Evolutionary conservation across 2,797 vertebrate genomes (phyloP).

Genomic region (Eleutherodactylus coqui): DNA sequence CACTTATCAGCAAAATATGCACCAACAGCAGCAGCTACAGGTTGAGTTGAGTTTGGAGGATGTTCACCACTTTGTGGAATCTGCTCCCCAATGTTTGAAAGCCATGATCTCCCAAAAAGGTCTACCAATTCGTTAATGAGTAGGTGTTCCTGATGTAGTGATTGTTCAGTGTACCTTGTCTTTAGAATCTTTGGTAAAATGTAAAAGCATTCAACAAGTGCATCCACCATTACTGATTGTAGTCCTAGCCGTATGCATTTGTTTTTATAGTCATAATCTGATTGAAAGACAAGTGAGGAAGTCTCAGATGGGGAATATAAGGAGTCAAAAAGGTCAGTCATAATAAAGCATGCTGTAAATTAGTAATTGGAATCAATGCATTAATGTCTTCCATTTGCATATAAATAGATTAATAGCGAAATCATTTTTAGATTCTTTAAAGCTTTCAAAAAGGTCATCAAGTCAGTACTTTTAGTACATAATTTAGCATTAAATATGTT

Average conservation of each 20-base stretch:
- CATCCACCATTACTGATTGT: background rate
- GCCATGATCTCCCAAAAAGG: no score
- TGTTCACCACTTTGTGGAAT: no score
- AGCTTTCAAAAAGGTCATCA: constrained; percentile 79
- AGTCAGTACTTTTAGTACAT: constrained; percentile 74
- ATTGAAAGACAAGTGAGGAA: constrained; percentile 20
- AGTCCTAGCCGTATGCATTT: background rate
- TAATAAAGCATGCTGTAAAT: constrained; percentile 77
- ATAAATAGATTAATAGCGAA: constrained; percentile 81
- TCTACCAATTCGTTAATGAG: no score
- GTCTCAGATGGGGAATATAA: constrained; percentile 65
- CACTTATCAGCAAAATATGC: no score
- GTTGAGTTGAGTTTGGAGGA: no score
- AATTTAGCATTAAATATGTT: constrained; percentile 65
- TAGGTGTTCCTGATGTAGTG: no score
- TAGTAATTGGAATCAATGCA: constrained; percentile 82
- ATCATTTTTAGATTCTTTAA: constrained; percentile 79
- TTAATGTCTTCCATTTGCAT: constrained; percentile 84
- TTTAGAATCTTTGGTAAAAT: no score
- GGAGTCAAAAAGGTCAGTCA: constrained; percentile 79
- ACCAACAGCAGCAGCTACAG: no score
- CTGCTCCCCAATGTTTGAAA: no score
- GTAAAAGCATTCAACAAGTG: no score
- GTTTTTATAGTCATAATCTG: constrained; percentile 9
- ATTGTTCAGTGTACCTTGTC: no score